Conservation (phyloP, 2,797 vertebrate species). For the Gallinago nigripennis region DNA sequence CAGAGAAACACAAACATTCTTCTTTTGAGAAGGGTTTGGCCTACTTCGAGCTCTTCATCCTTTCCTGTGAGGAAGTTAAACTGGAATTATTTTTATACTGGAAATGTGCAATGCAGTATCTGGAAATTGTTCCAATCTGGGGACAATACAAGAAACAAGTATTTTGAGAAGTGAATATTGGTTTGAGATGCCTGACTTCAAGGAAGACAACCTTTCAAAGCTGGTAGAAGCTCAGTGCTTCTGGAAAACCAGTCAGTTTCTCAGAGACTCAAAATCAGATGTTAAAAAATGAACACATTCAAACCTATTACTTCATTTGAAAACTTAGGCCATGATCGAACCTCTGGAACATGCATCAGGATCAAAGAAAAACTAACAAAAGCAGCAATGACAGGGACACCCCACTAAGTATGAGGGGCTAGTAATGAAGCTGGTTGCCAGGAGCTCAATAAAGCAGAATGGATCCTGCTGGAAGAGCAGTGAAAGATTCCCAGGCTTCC, state of each 20-base stretch:
- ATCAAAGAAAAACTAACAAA: neutral
- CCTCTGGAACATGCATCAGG: neutral
- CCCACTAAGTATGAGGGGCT: neutral
- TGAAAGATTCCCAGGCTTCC: neutral
- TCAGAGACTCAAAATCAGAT: neutral
- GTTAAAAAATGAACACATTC: neutral
- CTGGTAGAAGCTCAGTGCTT: neutral
- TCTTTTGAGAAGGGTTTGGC: neutral
- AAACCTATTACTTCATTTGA: neutral
- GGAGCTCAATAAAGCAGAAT: neutral
- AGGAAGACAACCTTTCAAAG: neutral
- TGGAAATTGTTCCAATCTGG: neutral
- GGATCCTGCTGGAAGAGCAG: neutral
- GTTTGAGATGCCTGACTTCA: neutral
- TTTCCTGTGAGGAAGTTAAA: neutral
- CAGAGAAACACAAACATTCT: neutral
- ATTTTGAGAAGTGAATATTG: neutral
- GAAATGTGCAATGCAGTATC: neutral
- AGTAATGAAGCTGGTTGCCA: neutral
- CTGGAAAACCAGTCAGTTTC: neutral
- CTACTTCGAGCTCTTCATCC: neutral
- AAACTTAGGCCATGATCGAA: neutral
- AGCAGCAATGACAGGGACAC: neutral
- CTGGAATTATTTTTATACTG: neutral
- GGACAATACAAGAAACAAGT: neutral